Evolutionary conservation across 2,797 vertebrate species (phyloP).

Genomic region (Pristis pectinata): DNA sequence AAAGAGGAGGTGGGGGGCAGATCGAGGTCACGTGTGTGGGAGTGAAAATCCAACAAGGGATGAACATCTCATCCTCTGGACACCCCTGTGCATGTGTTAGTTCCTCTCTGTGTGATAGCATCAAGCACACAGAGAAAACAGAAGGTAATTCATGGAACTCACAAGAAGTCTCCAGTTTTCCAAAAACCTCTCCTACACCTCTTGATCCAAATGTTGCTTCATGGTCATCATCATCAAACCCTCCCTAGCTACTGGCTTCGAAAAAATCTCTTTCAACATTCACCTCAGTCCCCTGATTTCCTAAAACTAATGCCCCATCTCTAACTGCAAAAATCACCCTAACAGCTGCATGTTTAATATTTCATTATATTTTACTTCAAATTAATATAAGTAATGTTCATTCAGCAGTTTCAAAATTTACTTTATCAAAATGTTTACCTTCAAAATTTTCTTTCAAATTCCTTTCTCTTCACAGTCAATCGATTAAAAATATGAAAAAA

Average conservation of each 20-base stretch:
- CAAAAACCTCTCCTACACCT: background rate
- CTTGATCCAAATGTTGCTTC: background rate
- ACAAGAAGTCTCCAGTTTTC: background rate
- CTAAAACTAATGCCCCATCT: background rate
- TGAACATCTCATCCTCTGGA: no score
- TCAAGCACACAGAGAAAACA: no score
- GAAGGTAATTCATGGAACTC: no score
- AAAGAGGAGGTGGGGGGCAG: no score
- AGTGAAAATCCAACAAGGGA: no score
- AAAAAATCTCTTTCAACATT: background rate
- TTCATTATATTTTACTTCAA: background rate
- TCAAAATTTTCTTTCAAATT: background rate
- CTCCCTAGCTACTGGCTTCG: background rate
- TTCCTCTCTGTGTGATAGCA: no score
- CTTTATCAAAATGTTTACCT: background rate
- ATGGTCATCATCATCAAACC: background rate
- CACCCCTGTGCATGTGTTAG: no score
- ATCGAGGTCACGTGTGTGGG: no score
- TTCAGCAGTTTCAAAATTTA: background rate
- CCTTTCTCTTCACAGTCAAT: background rate
- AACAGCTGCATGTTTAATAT: background rate
- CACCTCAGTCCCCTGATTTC: background rate
- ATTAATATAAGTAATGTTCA: background rate
- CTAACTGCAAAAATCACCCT: background rate
- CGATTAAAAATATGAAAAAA: background rate